These are phyloP conservation scores for Chaenodraco wilsoni DNA, from an alignment of 2,797 vertebrate species.

Conservation along the genomic window DNA sequence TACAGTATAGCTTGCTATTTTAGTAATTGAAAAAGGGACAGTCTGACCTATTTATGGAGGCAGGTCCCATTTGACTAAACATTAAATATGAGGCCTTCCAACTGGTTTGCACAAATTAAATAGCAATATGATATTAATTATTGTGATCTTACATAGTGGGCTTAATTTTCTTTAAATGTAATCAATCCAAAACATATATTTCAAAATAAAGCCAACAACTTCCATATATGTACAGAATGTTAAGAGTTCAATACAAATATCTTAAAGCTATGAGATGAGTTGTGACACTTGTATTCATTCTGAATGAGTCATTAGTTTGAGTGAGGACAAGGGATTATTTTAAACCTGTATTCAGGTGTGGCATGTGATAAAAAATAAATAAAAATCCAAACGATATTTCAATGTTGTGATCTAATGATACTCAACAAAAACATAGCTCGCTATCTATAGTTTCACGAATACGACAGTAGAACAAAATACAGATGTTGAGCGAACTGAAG, in stretches of 20 bases:
- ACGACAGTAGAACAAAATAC: not conserved
- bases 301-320: not conserved
- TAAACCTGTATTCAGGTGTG: not conserved
- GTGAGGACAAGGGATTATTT: not conserved
- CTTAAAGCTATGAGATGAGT: not conserved
- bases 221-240: not conserved
- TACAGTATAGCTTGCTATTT: not conserved
- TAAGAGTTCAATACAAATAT: not conserved
- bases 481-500: not conserved
- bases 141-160: not conserved
- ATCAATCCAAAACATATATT: not conserved
- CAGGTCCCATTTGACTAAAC: not conserved
- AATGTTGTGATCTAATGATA: not conserved
- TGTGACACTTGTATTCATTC: not conserved
- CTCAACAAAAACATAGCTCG: not conserved
- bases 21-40: not conserved
- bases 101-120: not conserved
- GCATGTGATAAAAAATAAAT: not conserved
- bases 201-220: slow-evolving; percentile 3
- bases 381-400: not conserved
- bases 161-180: not conserved
- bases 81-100: not conserved
- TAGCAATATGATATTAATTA: not conserved
- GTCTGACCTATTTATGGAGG: not conserved
- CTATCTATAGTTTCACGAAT: not conserved